These are phyloP conservation scores for Cynoglossus semilaevis DNA, from an alignment of 2,113 vertebrate genomes.

Conservation along the genomic window DNA sequence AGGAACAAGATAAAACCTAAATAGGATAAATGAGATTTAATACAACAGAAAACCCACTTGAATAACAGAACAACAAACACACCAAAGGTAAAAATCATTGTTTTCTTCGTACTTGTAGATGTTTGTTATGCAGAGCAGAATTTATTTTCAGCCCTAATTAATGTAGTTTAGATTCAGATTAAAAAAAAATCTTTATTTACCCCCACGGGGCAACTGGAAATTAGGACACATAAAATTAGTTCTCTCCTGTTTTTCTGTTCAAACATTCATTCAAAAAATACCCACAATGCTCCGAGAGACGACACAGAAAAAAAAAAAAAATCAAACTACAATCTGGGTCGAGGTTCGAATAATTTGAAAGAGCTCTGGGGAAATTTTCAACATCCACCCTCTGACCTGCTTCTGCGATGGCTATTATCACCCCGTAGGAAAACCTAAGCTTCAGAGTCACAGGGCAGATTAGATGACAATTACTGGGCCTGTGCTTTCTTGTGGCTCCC, in stretches of 20 bases:
- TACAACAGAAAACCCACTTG: too few species aligned
- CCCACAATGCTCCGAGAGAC: conserved; percentile 22
- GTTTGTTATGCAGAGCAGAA: conserved; percentile 13
- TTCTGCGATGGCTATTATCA: conserved; percentile 22
- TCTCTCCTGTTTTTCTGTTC: conserved; percentile 32
- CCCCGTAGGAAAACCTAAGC: conserved; percentile 14
- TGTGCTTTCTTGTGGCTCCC: not conserved
- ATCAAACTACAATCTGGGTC: conserved; percentile 43
- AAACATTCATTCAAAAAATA: conserved; percentile 17
- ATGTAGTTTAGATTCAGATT: conserved; percentile 20
- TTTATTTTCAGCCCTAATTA: conserved; percentile 60
- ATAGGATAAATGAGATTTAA: too few species aligned
- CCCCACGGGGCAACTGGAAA: conserved; percentile 28
- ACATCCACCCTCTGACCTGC: conserved; percentile 31
- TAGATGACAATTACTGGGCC: conserved; percentile 1
- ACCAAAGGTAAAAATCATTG: too few species aligned
- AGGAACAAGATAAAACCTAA: too few species aligned
- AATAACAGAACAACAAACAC: too few species aligned
- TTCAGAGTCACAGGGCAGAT: conserved; percentile 15
- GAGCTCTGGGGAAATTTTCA: conserved; percentile 46
- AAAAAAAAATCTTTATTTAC: too few species aligned
- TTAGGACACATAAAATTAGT: conserved; percentile 55
- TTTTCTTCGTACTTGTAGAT: conserved; percentile 15
- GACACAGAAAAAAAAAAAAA: conserved; percentile 33
- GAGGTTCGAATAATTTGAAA: conserved; percentile 50